These are phyloP conservation scores for Equus przewalskii DNA, from an alignment of 2,113 vertebrate species.

Conservation along the genomic window DNA sequence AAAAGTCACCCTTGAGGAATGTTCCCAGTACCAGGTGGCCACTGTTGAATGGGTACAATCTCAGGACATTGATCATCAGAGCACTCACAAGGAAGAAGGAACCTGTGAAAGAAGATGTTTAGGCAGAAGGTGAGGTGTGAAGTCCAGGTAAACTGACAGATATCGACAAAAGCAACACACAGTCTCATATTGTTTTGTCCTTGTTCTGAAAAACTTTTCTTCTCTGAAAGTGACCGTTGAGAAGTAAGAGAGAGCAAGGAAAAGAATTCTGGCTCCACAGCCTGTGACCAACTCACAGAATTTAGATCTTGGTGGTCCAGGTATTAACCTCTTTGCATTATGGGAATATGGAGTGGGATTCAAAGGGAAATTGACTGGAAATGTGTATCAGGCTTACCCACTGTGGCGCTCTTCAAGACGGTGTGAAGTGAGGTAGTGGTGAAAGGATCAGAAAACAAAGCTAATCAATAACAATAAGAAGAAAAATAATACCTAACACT, in stretches of 20 bases:
- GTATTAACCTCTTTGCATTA: neutral
- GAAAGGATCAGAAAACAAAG: neutral
- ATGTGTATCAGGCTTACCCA: neutral
- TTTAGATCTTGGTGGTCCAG: neutral
- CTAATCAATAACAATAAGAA: neutral
- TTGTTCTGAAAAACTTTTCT: neutral
- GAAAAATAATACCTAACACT: neutral
- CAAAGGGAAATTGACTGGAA: neutral
- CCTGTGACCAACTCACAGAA: neutral
- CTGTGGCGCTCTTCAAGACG: neutral
- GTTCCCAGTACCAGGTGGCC: slow-evolving; percentile 72
- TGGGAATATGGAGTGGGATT: neutral
- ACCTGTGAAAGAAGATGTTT: slow-evolving; percentile 65
- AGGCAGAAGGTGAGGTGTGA: neutral
- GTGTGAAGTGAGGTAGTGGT: neutral
- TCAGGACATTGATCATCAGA: slow-evolving; percentile 79
- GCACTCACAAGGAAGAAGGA: slow-evolving; percentile 84
- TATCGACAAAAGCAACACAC: neutral
- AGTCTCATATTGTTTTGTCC: neutral
- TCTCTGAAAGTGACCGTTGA: neutral
- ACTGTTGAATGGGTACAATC: slow-evolving; percentile 70
- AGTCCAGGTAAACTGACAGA: neutral
- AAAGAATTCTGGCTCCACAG: neutral
- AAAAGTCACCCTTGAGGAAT: slow-evolving; percentile 68
- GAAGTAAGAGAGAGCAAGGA: neutral